Percentiles rank a stretch among this genome's conserved stretches.
Conservation (phyloP, 1,140 invertebrate genomes). For the Dendroctonus ponderosae region DNA sequence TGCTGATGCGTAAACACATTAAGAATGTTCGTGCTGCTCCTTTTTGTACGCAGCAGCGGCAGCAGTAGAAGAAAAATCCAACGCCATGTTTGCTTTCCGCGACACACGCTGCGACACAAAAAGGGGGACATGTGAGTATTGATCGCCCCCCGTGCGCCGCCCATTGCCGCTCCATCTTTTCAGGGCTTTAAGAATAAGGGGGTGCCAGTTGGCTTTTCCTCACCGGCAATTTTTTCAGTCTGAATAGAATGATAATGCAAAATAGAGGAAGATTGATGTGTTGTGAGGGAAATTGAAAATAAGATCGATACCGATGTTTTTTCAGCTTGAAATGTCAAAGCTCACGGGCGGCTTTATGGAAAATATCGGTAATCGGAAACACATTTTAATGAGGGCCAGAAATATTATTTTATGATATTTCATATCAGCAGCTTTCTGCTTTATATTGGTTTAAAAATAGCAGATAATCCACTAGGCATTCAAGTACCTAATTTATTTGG, state of each 20-base stretch:
- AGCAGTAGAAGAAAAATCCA: slow-evolving; percentile 27
- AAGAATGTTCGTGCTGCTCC: slow-evolving; percentile 18
- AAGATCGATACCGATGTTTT: slow-evolving; percentile 30
- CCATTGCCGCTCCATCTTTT: slow-evolving; percentile 11
- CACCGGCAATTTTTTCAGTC: slow-evolving; percentile 20
- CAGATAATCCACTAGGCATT: no score
- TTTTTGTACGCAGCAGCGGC: slow-evolving; percentile 16
- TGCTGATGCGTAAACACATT: slow-evolving; percentile 19
- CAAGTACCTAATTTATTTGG: no score
- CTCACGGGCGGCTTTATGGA: neutral
- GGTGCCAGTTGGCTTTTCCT: slow-evolving; percentile 27
- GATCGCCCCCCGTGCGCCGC: slow-evolving; percentile 27
- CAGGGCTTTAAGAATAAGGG: slow-evolving; percentile 24
- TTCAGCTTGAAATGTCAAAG: slow-evolving; percentile 1
- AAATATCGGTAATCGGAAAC: neutral
- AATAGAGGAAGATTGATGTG: slow-evolving; percentile 33
- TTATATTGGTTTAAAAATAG: no score
- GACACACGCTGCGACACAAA: slow-evolving; percentile 40
- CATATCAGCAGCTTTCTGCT: no score
- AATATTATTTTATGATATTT: neutral
- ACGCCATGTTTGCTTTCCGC: slow-evolving; percentile 42
- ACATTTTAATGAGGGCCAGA: neutral
- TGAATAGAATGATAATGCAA: slow-evolving; percentile 29
- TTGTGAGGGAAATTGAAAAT: slow-evolving; percentile 32
- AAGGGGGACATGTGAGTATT: slow-evolving; percentile 45